These are phyloP conservation scores for Cuculus canorus DNA, from an alignment of 2,797 vertebrate genomes.

Conservation along the genomic window DNA sequence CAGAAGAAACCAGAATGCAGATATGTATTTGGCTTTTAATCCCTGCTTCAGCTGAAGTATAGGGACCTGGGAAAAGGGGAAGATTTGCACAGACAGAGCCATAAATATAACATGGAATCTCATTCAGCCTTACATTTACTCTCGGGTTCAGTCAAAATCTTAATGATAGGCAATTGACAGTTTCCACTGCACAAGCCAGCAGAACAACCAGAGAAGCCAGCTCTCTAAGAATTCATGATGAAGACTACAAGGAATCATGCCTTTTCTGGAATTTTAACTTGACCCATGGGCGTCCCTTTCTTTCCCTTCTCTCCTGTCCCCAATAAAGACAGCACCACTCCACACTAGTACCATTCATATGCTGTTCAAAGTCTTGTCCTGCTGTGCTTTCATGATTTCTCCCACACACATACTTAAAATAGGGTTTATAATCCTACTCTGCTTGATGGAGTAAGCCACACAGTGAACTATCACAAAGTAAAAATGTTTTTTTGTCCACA, in stretches of 20 bases:
- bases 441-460: slow-evolving; percentile 12
- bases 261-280: neutral
- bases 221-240: neutral
- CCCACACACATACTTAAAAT: slow-evolving; percentile 6
- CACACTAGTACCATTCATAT: neutral
- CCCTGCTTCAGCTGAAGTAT: neutral
- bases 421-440: neutral
- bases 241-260: neutral
- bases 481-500: neutral
- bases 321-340: neutral
- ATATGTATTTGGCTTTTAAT: neutral
- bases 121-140: neutral
- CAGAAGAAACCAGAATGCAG: neutral
- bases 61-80: rapidly evolving
- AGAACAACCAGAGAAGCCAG: neutral
- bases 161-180: neutral
- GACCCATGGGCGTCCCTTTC: neutral
- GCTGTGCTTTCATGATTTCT: slow-evolving; percentile 23
- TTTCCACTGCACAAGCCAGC: neutral
- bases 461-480: neutral
- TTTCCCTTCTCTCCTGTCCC: neutral
- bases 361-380: slow-evolving; percentile 3
- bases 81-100: neutral
- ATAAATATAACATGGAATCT: neutral
- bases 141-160: neutral